A percentile compares a stretch with the other conserved stretches of the same genome.
Conservation (phyloP, 2,888 invertebrate species). For the Invenusta paracnida region DNA sequence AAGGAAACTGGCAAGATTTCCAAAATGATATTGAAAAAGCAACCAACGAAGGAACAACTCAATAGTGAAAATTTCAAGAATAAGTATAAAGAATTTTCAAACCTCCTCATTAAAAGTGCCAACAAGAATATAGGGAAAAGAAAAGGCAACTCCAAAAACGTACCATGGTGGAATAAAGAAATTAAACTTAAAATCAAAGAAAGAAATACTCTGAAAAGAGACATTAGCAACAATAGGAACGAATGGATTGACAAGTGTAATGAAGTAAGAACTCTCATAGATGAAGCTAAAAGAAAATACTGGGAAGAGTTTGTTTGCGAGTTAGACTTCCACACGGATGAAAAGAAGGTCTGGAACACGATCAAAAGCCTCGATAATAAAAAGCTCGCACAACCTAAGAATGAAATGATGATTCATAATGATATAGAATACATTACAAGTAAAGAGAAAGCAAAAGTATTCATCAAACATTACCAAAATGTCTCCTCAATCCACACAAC, state of each 20-base stretch:
- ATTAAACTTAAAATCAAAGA: neutral
- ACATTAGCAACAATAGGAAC: neutral
- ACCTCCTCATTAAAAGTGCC: neutral
- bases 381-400: neutral
- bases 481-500: neutral
- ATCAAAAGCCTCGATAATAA: neutral
- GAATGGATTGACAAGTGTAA: neutral
- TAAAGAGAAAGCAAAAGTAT: neutral
- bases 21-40: neutral
- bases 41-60: neutral
- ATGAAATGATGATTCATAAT: neutral
- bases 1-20: neutral
- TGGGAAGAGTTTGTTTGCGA: neutral
- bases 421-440: neutral
- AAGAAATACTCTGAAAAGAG: neutral
- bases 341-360: neutral
- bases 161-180: neutral
- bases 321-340: neutral
- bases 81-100: neutral
- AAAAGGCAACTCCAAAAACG: neutral
- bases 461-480: neutral
- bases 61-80: neutral
- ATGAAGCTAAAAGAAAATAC: neutral
- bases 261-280: neutral
- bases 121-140: neutral